Percentiles rank a stretch among this genome's conserved stretches.
Conservation (phyloP, 2,888 invertebrate genomes). For the Drosophila birchii region DNA sequence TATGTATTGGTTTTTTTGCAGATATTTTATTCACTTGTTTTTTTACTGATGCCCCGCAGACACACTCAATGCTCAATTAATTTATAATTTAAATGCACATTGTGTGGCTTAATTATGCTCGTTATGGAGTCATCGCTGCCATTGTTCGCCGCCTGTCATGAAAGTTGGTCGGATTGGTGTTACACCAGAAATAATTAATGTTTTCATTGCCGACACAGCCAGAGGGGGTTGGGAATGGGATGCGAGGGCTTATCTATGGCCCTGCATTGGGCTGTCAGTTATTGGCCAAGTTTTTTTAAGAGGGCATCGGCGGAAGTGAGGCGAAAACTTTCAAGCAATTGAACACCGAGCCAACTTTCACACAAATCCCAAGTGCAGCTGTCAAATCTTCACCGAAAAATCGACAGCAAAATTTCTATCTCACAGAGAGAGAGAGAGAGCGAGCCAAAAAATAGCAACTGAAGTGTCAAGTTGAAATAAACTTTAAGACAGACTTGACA, state of each 20-base stretch:
- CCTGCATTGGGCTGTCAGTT: constrained; percentile 39
- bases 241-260: constrained; percentile 2
- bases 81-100: constrained; percentile 34
- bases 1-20: neutral
- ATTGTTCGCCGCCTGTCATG: constrained; percentile 41
- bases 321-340: constrained; percentile 45
- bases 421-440: constrained; percentile 2
- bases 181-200: constrained; percentile 57
- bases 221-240: neutral
- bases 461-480: constrained; percentile 49
- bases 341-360: constrained; percentile 38
- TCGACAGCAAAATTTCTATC: constrained; percentile 40
- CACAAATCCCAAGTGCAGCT: constrained; percentile 49
- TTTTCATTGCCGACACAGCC: constrained; percentile 29
- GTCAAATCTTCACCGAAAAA: constrained; percentile 54
- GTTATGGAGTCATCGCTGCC: constrained; percentile 29
- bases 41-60: constrained; percentile 5
- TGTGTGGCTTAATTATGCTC: constrained; percentile 51
- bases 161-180: constrained; percentile 36
- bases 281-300: constrained; percentile 24
- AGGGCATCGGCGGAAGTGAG: neutral
- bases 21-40: constrained; percentile 7
- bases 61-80: constrained; percentile 46
- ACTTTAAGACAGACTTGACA: constrained; percentile 51
- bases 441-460: constrained; percentile 14